Conservation (phyloP, 2,888 invertebrate species). For the Osedax fenrisi region DNA sequence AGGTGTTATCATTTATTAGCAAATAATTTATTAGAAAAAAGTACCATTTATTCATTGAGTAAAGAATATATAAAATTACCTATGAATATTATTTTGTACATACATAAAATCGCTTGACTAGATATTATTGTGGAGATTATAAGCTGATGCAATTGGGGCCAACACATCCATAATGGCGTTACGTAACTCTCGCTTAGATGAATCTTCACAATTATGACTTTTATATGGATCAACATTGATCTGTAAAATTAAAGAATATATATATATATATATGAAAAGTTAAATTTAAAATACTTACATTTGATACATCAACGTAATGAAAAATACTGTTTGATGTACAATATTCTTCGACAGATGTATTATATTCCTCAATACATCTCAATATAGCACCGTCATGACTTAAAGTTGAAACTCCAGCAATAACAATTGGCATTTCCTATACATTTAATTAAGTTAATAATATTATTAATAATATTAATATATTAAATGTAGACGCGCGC, state of each 20-base stretch:
- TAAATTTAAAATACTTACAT: background rate
- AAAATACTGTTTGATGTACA: background rate
- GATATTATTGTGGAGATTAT: background rate
- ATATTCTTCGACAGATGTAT: background rate
- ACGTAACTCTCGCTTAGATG: background rate
- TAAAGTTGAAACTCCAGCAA: background rate
- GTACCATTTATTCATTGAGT: background rate
- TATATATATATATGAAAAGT: background rate
- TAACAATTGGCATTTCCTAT: background rate
- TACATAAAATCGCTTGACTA: background rate
- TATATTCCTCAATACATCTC: background rate
- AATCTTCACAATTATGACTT: background rate
- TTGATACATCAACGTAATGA: background rate
- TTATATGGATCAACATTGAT: background rate
- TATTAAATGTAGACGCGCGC: too few species aligned
- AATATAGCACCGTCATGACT: background rate
- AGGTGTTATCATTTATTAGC: background rate
- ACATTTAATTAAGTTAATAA: too few species aligned
- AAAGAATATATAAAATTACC: background rate
- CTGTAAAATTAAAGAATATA: background rate
- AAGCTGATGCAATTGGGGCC: background rate
- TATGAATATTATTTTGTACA: background rate
- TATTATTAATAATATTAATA: too few species aligned
- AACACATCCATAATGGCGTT: background rate
- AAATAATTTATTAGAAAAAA: background rate